Conservation (phyloP, 2,113 vertebrate genomes). For the Oncorhynchus keta region DNA sequence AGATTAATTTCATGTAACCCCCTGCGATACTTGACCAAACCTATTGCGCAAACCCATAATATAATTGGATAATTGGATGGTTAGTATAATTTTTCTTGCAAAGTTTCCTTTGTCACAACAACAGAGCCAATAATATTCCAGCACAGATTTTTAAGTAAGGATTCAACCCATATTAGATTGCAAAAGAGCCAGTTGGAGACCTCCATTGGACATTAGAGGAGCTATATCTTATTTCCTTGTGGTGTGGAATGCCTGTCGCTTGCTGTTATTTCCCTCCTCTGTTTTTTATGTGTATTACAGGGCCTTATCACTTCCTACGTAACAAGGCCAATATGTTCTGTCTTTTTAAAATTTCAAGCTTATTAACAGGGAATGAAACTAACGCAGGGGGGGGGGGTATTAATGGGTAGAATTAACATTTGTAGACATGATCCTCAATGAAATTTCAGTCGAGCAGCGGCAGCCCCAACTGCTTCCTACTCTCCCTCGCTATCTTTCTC, state of each 20-base stretch:
- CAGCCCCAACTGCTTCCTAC: conserved; percentile 16
- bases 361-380: conserved; percentile 70
- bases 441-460: conserved; percentile 62
- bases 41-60: too few relatives aligned
- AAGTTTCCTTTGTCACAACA: too few relatives aligned
- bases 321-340: conserved; percentile 56
- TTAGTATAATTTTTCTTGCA: too few relatives aligned
- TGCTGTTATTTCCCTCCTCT: conserved; percentile 50
- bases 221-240: conserved; percentile 25
- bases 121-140: too few relatives aligned
- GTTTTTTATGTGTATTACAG: conserved; percentile 46
- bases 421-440: conserved; percentile 67
- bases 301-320: conserved; percentile 53
- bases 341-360: conserved; percentile 76
- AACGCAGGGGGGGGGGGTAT: conserved; percentile 43
- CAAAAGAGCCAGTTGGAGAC: too few relatives aligned
- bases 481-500: too few relatives aligned
- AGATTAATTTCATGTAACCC: too few relatives aligned
- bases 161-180: too few relatives aligned
- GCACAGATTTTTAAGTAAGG: too few relatives aligned
- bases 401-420: conserved; percentile 77
- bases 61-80: too few relatives aligned
- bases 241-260: conserved; percentile 42
- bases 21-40: too few relatives aligned
- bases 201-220: too few relatives aligned